Base-by-base conservation (phyloP, 2,113 vertebrate species). In the Oreochromis spilurus region DNA sequence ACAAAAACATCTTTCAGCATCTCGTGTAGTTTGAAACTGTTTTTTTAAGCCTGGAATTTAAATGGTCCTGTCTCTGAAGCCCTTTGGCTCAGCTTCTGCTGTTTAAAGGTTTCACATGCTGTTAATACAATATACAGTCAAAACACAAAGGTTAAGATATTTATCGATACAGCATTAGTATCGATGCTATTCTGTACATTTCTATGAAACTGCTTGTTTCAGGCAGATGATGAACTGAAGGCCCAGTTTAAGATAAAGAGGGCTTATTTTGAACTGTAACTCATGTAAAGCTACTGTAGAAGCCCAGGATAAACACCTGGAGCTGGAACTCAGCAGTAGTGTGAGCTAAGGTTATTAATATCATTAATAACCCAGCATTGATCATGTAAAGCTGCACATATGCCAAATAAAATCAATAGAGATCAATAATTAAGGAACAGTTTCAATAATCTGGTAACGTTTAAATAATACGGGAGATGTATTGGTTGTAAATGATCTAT, bases 101-200 rank as follows among this genome's bases (percentile, higher is more conserved):
- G 60, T 21, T 65, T 65, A 65, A 3, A 38, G 10, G 0, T 38
- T 12, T 65, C 34, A 0, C 60, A 38, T 10, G 34, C 19, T 65
- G 60, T 38, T 65, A 65, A 65, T 34, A 60, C 14, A 31, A 31
- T n/a, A n/a, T n/a, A 38, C 10, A 38, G 60, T 8, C 60, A 65
- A 21, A 38, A 65, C 60, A 65, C 19, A 0, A 67, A 38, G 31
- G 17, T 36, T 36, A 38, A 65, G 34, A 65, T 65, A 65, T 62
- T 0, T 36, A 36, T 0, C 31, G 2, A n/a, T n/a, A 4, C 58
- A 62, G 17, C 29, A 62, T 65, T 38, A n/a, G 5, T 7, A 38
- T 38, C 6, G 5, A 65, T 65, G 19, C 60, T 65, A 5, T 38
- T 65, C 17, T 65, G 60, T 36, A 65, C 19, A 0, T 38, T 65